phyloP scores from a whole-genome alignment of 2,888 invertebrate species.

The Drosophila austrosaltans region DNA sequence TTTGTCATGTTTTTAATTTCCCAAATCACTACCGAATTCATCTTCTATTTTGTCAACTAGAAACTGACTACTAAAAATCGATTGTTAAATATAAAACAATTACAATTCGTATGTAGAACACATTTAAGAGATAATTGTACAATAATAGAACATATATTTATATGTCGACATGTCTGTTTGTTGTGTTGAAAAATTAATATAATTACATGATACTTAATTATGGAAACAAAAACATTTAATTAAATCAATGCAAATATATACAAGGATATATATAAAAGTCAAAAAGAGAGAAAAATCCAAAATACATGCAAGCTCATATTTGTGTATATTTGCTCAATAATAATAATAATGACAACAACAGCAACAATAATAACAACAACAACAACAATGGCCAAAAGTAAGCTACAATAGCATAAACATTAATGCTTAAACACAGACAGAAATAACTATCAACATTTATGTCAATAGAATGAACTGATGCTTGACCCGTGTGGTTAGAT shows the following conservation, averaged over 20 bases:
- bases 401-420: conserved; percentile 59
- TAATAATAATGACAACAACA: conserved; percentile 50
- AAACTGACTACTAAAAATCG: too few species aligned
- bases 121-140: neutral
- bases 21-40: too few species aligned
- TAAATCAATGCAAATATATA: conserved; percentile 48
- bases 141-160: neutral
- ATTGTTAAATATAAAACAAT: neutral
- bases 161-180: neutral
- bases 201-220: conserved; percentile 37
- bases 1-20: too few species aligned
- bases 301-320: conserved; percentile 33
- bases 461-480: conserved; percentile 75
- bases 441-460: conserved; percentile 75
- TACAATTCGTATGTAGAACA: neutral
- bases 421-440: conserved; percentile 68
- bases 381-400: conserved; percentile 19
- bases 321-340: conserved; percentile 46
- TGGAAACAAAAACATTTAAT: conserved; percentile 50
- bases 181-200: conserved; percentile 28
- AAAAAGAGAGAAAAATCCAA: conserved; percentile 20
- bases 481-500: conserved; percentile 70
- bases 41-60: too few species aligned
- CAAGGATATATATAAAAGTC: neutral
- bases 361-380: conserved; percentile 17